Evolutionary conservation across 2,888 invertebrate species (phyloP).

Genomic region (Heteromyza rotundicornis): DNA sequence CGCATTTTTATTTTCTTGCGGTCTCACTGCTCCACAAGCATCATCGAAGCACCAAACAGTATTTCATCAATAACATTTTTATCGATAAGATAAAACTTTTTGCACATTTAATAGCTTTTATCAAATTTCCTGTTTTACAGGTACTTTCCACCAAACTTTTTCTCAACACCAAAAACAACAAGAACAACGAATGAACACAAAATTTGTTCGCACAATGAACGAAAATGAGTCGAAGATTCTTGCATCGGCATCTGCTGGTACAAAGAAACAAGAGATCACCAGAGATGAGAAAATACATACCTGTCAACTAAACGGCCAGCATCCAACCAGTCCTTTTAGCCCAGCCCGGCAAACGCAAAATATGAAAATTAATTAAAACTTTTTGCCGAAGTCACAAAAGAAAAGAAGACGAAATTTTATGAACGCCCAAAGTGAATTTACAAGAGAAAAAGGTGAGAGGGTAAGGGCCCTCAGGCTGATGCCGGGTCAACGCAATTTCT

Average conservation of each 20-base stretch:
- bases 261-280: not conserved
- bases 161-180: too few species aligned
- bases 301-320: not conserved
- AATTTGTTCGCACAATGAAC: not conserved
- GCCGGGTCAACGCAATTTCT: too few species aligned
- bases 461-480: too few species aligned
- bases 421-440: too few species aligned
- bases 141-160: not conserved
- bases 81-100: not conserved
- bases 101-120: not conserved
- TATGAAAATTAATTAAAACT: slow-evolving; percentile 4
- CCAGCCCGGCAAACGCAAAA: not conserved
- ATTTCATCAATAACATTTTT: slow-evolving; percentile 1
- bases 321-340: too few species aligned
- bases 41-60: not conserved
- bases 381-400: not conserved
- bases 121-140: slow-evolving; percentile 2
- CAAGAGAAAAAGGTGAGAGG: not conserved
- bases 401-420: not conserved
- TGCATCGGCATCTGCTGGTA: too few species aligned
- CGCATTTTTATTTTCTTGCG: too few species aligned
- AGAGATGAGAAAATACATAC: not conserved
- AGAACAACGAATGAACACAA: too few species aligned
- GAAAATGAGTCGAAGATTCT: not conserved
- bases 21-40: too few species aligned